These are phyloP conservation scores for Cantharis nigra DNA, from an alignment of 2,888 invertebrate genomes.

Conservation along the genomic window DNA sequence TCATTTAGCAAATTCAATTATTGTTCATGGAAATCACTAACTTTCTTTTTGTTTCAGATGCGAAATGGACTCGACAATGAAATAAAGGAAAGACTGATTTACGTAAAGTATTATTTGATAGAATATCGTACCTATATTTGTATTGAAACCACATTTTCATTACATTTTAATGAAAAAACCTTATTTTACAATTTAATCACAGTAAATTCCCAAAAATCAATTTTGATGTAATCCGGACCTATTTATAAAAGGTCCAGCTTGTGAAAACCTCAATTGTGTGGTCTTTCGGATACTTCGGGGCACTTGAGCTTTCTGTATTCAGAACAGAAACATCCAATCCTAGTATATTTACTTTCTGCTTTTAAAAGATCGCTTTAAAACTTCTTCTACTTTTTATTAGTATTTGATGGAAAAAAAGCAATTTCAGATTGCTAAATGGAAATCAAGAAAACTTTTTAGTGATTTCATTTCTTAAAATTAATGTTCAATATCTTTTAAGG, in stretches of 20 bases:
- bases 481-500: not conserved
- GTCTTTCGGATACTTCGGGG: conserved; percentile 15
- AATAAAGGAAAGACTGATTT: not conserved
- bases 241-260: conserved; percentile 17
- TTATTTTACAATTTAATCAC: not conserved
- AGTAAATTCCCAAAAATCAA: not conserved
- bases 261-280: conserved; percentile 27
- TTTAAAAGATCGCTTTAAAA: conserved; percentile 18
- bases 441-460: not conserved
- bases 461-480: not conserved
- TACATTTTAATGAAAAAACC: not conserved
- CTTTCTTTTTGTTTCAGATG: not conserved
- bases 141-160: not conserved
- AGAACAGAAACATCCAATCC: conserved; percentile 31
- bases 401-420: not conserved
- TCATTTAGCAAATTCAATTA: not conserved
- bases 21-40: not conserved
- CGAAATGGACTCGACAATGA: not conserved
- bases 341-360: conserved; percentile 26
- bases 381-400: not conserved
- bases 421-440: not conserved
- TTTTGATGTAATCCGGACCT: conserved; percentile 17
- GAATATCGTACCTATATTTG: too few relatives aligned
- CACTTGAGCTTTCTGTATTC: conserved; percentile 26
- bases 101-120: too few relatives aligned